Conservation (phyloP, 2,113 vertebrate genomes). For the Dicentrarchus labrax region DNA sequence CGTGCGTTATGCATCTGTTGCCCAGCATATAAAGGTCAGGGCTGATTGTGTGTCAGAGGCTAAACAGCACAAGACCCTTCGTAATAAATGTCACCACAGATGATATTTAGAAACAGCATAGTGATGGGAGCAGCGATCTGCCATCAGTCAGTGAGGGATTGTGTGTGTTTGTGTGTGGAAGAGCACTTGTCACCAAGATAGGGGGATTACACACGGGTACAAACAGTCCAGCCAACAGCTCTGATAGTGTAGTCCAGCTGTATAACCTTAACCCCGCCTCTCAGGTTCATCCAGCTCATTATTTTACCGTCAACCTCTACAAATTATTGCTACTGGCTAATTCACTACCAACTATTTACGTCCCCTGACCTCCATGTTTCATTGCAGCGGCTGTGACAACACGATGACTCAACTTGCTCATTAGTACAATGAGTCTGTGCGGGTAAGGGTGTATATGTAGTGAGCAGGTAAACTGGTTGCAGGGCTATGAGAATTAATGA, state of each 20-base stretch:
- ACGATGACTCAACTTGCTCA: constrained; percentile 57
- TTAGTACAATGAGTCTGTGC: constrained; percentile 21
- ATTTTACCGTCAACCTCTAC: constrained; percentile 25
- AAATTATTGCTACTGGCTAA: constrained; percentile 47
- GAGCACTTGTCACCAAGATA: neutral
- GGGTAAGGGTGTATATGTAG: neutral
- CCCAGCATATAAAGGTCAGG: constrained; percentile 54
- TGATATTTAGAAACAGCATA: constrained; percentile 39
- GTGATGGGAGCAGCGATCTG: constrained; percentile 5
- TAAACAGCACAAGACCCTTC: constrained; percentile 42
- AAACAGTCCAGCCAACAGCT: neutral
- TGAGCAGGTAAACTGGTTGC: constrained; percentile 20
- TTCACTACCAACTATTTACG: constrained; percentile 1
- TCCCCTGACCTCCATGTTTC: constrained; percentile 46
- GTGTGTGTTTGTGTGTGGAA: neutral
- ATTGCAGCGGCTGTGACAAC: constrained; percentile 33
- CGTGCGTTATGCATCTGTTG: constrained; percentile 35
- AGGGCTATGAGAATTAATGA: constrained; percentile 27
- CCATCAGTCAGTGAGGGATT: neutral
- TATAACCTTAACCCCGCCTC: constrained; percentile 18
- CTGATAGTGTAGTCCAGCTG: neutral
- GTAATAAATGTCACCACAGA: constrained; percentile 53
- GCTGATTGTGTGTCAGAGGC: constrained; percentile 59
- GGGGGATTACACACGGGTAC: neutral
- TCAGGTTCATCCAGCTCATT: constrained; percentile 23